These are phyloP conservation scores for Megastigmus dorsalis DNA, from an alignment of 2,888 invertebrate species.

Conservation along the genomic window DNA sequence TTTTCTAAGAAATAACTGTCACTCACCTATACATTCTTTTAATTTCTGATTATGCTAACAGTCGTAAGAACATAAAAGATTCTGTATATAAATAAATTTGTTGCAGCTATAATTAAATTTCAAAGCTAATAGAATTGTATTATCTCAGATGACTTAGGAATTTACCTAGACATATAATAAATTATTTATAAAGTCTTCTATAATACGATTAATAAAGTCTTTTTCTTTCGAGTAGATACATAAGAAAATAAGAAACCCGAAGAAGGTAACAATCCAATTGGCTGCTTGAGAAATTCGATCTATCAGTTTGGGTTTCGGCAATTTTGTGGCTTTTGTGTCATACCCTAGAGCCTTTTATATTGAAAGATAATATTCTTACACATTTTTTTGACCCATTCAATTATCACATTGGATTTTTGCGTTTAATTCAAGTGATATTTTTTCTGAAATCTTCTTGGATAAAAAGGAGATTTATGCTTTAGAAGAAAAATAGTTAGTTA, in stretches of 20 bases:
- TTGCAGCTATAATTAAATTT: neutral
- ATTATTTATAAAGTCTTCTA: neutral
- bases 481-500: no score
- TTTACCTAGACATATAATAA: neutral
- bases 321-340: constrained; percentile 48
- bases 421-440: no score
- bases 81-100: neutral
- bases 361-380: constrained; percentile 14
- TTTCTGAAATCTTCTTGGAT: no score
- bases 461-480: no score
- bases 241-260: constrained; percentile 48
- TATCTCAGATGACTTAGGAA: neutral
- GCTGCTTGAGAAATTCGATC: constrained; percentile 44
- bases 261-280: constrained; percentile 49
- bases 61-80: neutral
- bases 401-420: no score
- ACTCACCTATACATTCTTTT: no score
- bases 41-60: no score
- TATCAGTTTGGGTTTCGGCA: constrained; percentile 45
- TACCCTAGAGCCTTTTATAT: constrained; percentile 32
- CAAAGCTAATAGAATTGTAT: no score
- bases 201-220: constrained; percentile 25
- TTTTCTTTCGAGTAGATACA: constrained; percentile 32
- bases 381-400: no score
- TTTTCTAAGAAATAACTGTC: no score